Base-by-base conservation (phyloP, 2,888 invertebrate genomes). In the Timandra comae region DNA sequence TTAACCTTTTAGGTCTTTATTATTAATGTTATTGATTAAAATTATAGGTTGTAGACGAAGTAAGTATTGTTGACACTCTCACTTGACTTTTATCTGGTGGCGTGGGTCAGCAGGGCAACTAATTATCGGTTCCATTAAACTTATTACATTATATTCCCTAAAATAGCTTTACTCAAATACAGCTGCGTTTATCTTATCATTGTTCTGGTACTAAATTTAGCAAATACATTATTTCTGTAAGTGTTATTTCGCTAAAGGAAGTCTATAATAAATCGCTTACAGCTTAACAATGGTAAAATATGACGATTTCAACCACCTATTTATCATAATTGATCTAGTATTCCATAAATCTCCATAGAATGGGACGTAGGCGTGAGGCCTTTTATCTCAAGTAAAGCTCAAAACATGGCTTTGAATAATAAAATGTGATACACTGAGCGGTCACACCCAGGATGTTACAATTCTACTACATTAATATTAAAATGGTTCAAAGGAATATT, bases 301-400 rank as follows among this genome's bases (percentile, higher is more conserved):
- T 16, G 16, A 16, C 6, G 16, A 16, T 16, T 16, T 16, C 3
- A 3, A 16, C 16, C 6, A 5, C 16, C 16, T 16, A 16, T 16
- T 16, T 16, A 16, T 16, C 4, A 38, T 38, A 41, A 35, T 32
- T 29, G 42, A 54, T 54, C 52, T 43, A 28, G 45, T 54, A 61
- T 63, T 63, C 63, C 58, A 59, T 60, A 63, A 63, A 72, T 77
- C 77, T 80, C 72, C 78, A 80, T 80, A 81, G 80, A 81, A 79
- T 78, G 63, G 76, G 30, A 41, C 49, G 79, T 76, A 69, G 80
- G 80, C 69, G 79, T 72, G 43, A 48, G 49, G 47, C 59, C 60
- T 61, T 68, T 78, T 73, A 69, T 69, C 53, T 63, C 62, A 71
- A 68, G 66, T 57, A 69, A 69, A 70, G 60, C 62, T 61, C 42